Base-by-base conservation (phyloP, 2,797 vertebrate genomes). In the Epinephelus malabaricus region DNA sequence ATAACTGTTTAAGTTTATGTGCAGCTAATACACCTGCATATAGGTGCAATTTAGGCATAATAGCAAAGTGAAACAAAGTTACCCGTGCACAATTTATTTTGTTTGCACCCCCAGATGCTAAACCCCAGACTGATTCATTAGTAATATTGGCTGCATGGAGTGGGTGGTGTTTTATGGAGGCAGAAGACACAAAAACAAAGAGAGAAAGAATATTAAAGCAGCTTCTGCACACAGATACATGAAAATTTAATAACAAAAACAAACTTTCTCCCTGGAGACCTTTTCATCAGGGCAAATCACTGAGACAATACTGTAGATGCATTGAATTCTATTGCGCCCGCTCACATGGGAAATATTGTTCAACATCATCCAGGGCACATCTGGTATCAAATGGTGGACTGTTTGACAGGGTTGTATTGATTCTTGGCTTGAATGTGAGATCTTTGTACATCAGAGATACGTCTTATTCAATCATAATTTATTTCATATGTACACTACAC, bases 371-470 rank as follows among this genome's bases (percentile, higher is more conserved):
- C 34, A 34, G 34, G 34, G 34, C 34, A 34, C 34, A 34, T 7
- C 34, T 8, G 34, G 34, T 34, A 34, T 8, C 34, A 34, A 34
- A 34, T 8, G 34, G 34, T 56, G 54, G 40, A 55, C 9, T 19
- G 1, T 46, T 46, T 46, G 12, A 15, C 15, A 47, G 14, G 2
- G 13, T 60, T 47, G 1, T 13, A 38, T 76, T 66, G 30, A 49
- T 58, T 76, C 19, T 59, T 68, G n/a, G 53, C 51, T 14, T 63
- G 15, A 53, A 62, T 47, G 14, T 65, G n/a, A 30, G 40, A 49
- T 27, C 11, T 69, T 73, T 46, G 34, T 12, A 72, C 6, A 54
- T 62, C 18, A 27, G 47, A 43, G 15, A 19, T 14, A 19, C 12
- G 15, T 25, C 21, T 68, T 18, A 17, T 25, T 17, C n/a, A 6